Percentiles rank a stretch among this genome's conserved stretches.
Conservation (phyloP, 2,113 vertebrate species). For the Lagopus leucura region DNA sequence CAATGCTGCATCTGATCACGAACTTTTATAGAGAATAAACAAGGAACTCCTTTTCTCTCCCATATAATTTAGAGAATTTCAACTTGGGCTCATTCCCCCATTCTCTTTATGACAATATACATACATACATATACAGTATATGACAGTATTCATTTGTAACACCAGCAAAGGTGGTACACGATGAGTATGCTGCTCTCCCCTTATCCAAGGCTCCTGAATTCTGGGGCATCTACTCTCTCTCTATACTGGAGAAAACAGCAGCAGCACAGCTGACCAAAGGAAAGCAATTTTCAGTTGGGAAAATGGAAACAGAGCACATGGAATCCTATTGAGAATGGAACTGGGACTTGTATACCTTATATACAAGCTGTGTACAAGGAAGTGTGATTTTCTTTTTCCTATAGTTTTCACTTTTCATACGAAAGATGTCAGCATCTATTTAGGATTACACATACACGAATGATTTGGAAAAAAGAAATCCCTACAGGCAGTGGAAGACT, state of each 20-base stretch:
- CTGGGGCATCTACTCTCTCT: neutral
- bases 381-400: neutral
- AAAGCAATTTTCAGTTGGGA: neutral
- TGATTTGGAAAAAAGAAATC: constrained; percentile 20
- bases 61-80: neutral
- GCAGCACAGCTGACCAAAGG: neutral
- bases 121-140: too few species aligned
- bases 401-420: neutral
- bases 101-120: too few species aligned
- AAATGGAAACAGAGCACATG: neutral
- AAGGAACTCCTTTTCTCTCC: neutral
- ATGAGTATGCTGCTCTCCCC: neutral
- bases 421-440: neutral
- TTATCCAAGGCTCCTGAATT: neutral
- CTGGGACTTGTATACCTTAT: neutral
- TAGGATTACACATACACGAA: constrained; percentile 29
- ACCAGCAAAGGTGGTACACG: neutral
- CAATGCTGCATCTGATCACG: neutral
- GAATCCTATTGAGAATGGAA: neutral
- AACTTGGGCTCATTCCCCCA: neutral
- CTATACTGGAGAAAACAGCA: neutral
- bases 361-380: neutral
- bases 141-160: neutral
- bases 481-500: neutral
- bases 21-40: neutral